Conservation (phyloP, 64 coral and sea anemone species). For the Astreopora myriophthalma region DNA sequence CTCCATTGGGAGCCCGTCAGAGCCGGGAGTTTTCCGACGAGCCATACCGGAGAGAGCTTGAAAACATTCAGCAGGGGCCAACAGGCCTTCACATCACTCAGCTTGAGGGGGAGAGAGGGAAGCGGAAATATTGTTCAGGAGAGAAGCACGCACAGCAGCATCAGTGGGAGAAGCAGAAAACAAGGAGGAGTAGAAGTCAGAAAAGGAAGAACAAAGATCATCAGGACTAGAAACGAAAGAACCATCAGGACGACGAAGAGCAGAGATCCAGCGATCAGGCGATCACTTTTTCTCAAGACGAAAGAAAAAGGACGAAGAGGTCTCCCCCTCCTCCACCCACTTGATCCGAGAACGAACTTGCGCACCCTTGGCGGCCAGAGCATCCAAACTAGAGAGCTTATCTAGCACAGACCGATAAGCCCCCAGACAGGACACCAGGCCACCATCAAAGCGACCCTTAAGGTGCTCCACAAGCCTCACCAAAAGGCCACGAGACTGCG, state of each 20-base stretch:
- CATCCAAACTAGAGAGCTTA: neutral
- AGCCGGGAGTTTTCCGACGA: neutral
- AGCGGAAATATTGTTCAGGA: neutral
- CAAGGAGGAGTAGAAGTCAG: neutral
- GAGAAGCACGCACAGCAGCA: neutral
- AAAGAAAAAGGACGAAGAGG: slow-evolving; percentile 43
- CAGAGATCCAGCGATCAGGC: neutral
- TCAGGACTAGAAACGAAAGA: neutral
- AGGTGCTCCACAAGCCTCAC: neutral
- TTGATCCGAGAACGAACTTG: slow-evolving; percentile 23
- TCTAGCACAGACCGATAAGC: neutral
- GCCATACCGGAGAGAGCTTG: slow-evolving; percentile 3
- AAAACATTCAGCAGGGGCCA: neutral
- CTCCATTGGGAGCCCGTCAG: slow-evolving; percentile 57
- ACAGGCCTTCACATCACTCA: neutral
- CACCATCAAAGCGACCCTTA: neutral
- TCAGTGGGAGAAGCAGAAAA: neutral
- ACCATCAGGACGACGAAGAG: neutral
- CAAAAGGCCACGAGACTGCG: neutral
- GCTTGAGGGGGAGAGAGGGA: neutral
- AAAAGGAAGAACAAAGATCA: neutral
- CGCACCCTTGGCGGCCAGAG: neutral
- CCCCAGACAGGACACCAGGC: neutral
- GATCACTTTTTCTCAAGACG: slow-evolving; percentile 6
- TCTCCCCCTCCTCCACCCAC: slow-evolving; percentile 67